phyloP scores from a whole-genome alignment of 2,797 vertebrate species.

The Helicolenus hilgendorfi region DNA sequence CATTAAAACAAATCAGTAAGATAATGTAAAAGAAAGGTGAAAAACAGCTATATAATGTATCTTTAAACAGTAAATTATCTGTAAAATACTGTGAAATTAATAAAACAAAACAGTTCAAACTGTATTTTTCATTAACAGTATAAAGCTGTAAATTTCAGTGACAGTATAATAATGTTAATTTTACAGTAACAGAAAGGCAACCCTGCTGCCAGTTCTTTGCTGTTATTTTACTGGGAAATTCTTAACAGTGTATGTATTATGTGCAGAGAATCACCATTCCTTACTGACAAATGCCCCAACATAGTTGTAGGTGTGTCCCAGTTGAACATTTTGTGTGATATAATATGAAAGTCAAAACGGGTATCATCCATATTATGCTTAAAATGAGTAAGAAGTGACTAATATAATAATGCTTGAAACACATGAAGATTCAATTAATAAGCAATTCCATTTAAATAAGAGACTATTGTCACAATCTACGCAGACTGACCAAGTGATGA shows the following conservation, averaged over 20 bases:
- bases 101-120: too few species aligned
- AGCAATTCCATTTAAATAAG: neutral
- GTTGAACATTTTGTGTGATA: neutral
- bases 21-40: too few species aligned
- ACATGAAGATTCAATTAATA: neutral
- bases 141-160: too few species aligned
- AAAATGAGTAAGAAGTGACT: neutral
- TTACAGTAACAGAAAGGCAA: too few species aligned
- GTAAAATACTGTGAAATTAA: too few species aligned
- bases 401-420: neutral
- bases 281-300: slow-evolving; percentile 14
- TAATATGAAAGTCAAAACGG: neutral
- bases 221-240: too few species aligned
- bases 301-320: slow-evolving; percentile 8
- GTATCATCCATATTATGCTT: neutral
- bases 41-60: too few species aligned
- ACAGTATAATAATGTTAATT: too few species aligned
- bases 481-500: neutral
- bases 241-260: neutral
- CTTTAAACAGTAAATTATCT: too few species aligned
- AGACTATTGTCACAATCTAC: neutral
- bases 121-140: too few species aligned
- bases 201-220: too few species aligned
- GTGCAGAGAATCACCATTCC: slow-evolving; percentile 23
- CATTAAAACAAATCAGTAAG: too few species aligned